Evolutionary conservation across 2,888 invertebrate genomes (phyloP).

Genomic region (Alcis repandata): DNA sequence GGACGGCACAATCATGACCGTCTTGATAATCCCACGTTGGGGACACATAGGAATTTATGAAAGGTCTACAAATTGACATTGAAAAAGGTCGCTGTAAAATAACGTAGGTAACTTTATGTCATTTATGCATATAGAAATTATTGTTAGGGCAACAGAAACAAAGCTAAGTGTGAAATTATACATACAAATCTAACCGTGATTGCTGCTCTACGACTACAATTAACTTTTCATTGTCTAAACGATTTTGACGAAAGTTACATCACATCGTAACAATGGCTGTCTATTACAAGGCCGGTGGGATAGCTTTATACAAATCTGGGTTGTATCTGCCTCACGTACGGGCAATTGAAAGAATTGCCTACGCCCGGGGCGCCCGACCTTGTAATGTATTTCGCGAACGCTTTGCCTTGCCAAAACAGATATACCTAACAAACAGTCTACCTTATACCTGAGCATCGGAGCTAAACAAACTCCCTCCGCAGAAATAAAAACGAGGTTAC

Average conservation of each 20-base stretch:
- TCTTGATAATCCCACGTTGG: constrained; percentile 35
- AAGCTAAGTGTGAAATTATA: background rate
- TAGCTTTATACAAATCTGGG: constrained; percentile 35
- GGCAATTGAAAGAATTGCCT: constrained; percentile 53
- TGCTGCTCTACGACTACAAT: constrained; percentile 17
- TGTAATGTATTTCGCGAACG: constrained; percentile 58
- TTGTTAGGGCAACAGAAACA: constrained; percentile 2
- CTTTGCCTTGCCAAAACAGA: constrained; percentile 62
- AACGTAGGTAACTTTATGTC: background rate
- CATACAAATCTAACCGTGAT: constrained; percentile 15
- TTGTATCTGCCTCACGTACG: constrained; percentile 50
- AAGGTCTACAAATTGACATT: constrained; percentile 23
- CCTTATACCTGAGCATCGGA: constrained; percentile 35
- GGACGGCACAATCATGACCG: constrained; percentile 46
- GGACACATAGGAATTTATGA: constrained; percentile 21
- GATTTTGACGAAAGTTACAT: constrained; percentile 34
- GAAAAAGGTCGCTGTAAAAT: constrained; percentile 2
- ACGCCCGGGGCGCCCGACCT: constrained; percentile 56
- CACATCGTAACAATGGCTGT: constrained; percentile 36
- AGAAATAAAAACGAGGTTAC: constrained; percentile 48
- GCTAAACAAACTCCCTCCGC: constrained; percentile 39
- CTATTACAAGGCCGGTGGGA: constrained; percentile 43
- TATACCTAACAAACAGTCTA: constrained; percentile 23
- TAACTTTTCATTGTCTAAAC: constrained; percentile 33
- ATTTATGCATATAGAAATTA: background rate